Percentiles rank a stretch among this genome's conserved stretches.
Conservation (phyloP, 2,797 vertebrate genomes). For the Gambusia yucatana region DNA sequence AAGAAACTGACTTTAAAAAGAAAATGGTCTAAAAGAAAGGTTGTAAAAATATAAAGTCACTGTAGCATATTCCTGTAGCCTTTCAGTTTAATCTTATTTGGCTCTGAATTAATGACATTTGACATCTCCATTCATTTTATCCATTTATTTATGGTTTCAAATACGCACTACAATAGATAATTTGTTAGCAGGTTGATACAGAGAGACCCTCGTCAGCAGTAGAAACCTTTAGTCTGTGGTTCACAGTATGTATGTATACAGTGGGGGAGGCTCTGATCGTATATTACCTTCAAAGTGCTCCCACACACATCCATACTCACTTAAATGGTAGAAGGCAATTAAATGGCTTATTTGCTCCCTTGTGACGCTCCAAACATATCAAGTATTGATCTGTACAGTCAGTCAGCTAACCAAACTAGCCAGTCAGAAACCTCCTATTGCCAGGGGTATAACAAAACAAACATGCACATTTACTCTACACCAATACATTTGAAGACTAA, state of each 20-base stretch:
- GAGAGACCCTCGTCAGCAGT: not conserved
- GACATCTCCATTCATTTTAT: conserved; percentile 18
- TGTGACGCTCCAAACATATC: conserved; percentile 57
- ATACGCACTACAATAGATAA: conserved; percentile 3
- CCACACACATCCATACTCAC: conserved; percentile 6
- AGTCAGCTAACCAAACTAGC: conserved; percentile 51
- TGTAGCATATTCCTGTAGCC: conserved; percentile 1
- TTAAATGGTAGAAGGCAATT: conserved; percentile 20
- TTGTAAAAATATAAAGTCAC: not conserved
- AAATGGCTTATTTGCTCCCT: conserved; percentile 38
- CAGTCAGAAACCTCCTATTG: conserved; percentile 37
- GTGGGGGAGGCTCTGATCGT: conserved; percentile 5
- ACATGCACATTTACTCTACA: not conserved
- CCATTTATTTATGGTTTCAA: not conserved
- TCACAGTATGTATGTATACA: not conserved
- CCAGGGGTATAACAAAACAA: conserved; percentile 15
- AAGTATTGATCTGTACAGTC: conserved; percentile 59
- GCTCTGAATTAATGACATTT: conserved; percentile 4
- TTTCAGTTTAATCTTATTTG: conserved; percentile 15
- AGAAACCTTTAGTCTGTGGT: not conserved
- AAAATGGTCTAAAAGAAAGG: not conserved
- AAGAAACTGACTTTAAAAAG: not conserved
- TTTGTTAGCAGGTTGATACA: conserved; percentile 31
- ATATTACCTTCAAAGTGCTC: not conserved
- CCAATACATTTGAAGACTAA: not conserved